Evolutionary conservation across 1,140 invertebrate genomes (phyloP), one percentile per base, ranked within the genome.

Genomic region (Drosophila prosaltans): DNA sequence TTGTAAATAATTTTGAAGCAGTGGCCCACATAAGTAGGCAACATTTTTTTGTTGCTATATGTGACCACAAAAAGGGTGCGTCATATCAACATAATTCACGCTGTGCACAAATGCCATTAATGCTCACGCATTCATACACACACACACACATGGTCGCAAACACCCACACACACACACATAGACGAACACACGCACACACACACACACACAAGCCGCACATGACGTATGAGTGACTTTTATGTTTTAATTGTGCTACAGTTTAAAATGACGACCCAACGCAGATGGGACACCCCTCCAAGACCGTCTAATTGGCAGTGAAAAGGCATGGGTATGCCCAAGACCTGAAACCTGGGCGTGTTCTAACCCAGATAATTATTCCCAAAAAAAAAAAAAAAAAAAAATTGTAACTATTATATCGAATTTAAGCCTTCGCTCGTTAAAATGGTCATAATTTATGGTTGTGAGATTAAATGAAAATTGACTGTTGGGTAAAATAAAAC

Each of bases 171-270:
- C 59, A 40, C 41, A 16, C 16, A 16, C 16, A 16, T 16, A 16
- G 16, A 16, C 16, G 48, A 16, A 11, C 7, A 21, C 36, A 10
- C 60, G 28, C 45, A 43, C 39, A 41, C 30, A 48, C 54, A 41
- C 30, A 48, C 54, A 55, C 24, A 59, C 43, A 61, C 16, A 54
- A 21, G 72, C 68, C 76, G 64, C 62, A 74, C 84, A 84, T 84
- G 83, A 80, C 83, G 83, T 88, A 89, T 88, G 84, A 88, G 84
- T 88, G 84, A 88, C 84, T 88, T 88, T 89, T 88, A 88, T 88
- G 83, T 88, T 89, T 88, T 88, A 89, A 88, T 88, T 89, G 84
- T 75, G 73, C 73, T 68, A 69, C 76, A 76, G 73, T 72, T 79
- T 78, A 81, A 88, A 83, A 75, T 74, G 76, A 78, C 64, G 79